Base-by-base conservation (phyloP, 2,113 vertebrate species). In the Syngnathoides biaculeatus region DNA sequence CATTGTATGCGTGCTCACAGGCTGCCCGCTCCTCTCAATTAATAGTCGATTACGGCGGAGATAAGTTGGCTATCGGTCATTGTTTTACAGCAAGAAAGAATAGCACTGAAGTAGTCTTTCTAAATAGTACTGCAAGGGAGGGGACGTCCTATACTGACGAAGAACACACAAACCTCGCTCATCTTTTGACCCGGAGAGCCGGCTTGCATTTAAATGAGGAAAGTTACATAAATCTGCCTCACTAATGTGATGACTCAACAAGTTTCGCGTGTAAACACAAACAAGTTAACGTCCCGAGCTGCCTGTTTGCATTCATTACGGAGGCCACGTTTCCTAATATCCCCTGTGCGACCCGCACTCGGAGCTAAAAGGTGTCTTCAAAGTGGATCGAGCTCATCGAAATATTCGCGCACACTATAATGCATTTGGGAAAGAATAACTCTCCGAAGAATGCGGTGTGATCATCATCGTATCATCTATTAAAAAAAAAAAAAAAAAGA, bases 1-100 rank as follows among this genome's bases (percentile, higher is more conserved):
- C 30, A 40, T 59, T 40, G n/a, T 64, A 72, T 81, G 79, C 75
- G 70, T 62, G 52, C 76, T 67, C 79, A 76, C 81, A 75, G 68
- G 75, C 65, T 61, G 68, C 71, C 78, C 72, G 71, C 80, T 78
- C 82, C 62, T 79, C 77, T 84, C 85, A 84, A 87, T 86, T 88
- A 86, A 84, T 81, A 55, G 63, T 67, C 14, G 24, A 80, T 26
- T 20, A 74, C 65, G 64, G 39, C 57, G 68, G 61, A 71, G 72
- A 74, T 65, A 65, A 69, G 73, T 79, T 69, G 67, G 72, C 65
- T 64, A 80, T 90, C 77, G 74, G 80, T 88, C 86, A 86, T 78
- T 84, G 75, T 88, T 88, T 88, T 82, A 75, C 69, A 71, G 77
- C 70, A 75, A 81, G 81, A 77, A 47, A 65, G 38, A 68, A 63